Evolutionary conservation across 2,888 invertebrate genomes (phyloP), one percentile per base, ranked within the genome.

Genomic region (Coelogynopora nodosa): DNA sequence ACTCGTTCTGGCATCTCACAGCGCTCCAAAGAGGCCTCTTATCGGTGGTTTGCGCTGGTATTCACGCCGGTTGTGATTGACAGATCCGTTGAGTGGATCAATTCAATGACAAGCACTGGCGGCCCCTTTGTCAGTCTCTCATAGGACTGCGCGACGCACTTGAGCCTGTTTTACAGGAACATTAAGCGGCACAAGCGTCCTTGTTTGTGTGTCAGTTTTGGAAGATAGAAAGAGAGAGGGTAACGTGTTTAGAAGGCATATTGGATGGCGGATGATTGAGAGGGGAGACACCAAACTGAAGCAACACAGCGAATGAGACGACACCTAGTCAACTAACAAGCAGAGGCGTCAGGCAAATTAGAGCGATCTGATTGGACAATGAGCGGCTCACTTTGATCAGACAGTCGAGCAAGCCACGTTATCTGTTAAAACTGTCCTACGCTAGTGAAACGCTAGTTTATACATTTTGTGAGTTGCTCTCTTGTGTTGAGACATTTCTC

Each of bases 261-360:
- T 26, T 74, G 74, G 74, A 74, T 74, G 23, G 5, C 5, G 74
- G 23, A 23, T 74, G 18, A 23, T n/a, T 13, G 74, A 26, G 23
- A 74, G 23, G 74, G 74, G 74, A 74, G 74, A 74, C 74, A 74
- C 23, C 74, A 74, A 74, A 23, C 23, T 26, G 23, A 74, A 74
- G 74, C 74, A 74, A 74, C 23, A 74, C 23, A 74, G 74, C 74
- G 74, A 74, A 74, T 74, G 74, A 74, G 23, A 74, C 74, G 74
- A 74, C 74, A 74, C 74, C 74, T 74, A 74, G 74, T 74, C 27
- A 74, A 26, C 74, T 74, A 74, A 23, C 74, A 74, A 74, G 23
- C 74, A 74, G 74, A 74, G 74, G 74, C 74, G 74, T 74, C 74
- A 74, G 74, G 27, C 5, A 26, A 13, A 74, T 13, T 74, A 26